These are phyloP conservation scores for Sinodicranocentrus sp. DNA, from an alignment of 2,888 invertebrate species.

Conservation along the genomic window DNA sequence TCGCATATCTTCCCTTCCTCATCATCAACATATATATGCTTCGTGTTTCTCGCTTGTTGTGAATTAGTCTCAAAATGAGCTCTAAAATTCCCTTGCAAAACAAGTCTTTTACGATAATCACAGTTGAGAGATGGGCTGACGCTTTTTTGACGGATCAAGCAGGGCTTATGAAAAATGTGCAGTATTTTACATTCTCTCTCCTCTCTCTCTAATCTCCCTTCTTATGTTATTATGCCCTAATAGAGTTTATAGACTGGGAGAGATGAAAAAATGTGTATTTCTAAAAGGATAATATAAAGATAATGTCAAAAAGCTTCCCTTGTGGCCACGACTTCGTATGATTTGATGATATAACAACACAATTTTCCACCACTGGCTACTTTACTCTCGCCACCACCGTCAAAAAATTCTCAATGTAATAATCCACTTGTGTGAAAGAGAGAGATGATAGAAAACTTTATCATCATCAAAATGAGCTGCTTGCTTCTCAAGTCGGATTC, in stretches of 20 bases:
- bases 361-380: conserved; percentile 14
- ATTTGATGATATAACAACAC: not conserved
- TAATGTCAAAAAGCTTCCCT: conserved; percentile 9
- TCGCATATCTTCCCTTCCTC: conserved; percentile 25
- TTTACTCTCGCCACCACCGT: not conserved
- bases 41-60: not conserved
- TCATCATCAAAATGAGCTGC: conserved; percentile 23
- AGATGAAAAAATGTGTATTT: not conserved
- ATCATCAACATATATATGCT: not conserved
- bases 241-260: not conserved
- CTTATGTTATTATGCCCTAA: conserved; percentile 5
- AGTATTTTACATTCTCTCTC: conserved; percentile 23
- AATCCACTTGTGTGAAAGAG: not conserved
- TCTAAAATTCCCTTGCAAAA: conserved; percentile 30
- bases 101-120: conserved; percentile 44
- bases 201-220: not conserved
- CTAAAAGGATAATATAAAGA: conserved; percentile 29
- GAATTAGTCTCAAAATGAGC: conserved; percentile 42
- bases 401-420: conserved; percentile 3
- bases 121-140: conserved; percentile 45
- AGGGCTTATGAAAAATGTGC: conserved; percentile 42
- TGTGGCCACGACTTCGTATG: not conserved
- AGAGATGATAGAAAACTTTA: conserved; percentile 20
- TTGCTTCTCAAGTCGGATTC: conserved; percentile 5
- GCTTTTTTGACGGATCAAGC: conserved; percentile 37